Conservation (phyloP, 2,888 invertebrate species). For the Glyphotaelius pellucidus region DNA sequence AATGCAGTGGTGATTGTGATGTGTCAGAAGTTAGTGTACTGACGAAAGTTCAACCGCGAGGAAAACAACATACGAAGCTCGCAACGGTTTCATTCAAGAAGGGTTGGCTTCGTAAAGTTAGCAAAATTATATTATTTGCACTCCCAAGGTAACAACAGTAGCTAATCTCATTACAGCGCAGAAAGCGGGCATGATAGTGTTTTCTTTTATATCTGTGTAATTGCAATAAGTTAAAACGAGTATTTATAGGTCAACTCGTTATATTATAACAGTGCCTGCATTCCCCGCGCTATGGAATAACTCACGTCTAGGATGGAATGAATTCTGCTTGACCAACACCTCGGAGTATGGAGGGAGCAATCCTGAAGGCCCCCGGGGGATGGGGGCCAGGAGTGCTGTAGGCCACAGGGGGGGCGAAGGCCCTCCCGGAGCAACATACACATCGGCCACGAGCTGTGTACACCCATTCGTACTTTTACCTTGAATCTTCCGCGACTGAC, state of each 20-base stretch:
- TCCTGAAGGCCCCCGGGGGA: conserved; percentile 26
- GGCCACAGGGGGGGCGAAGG: conserved; percentile 27
- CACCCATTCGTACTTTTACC: not conserved
- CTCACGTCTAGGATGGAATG: conserved; percentile 22
- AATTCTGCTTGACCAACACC: not conserved
- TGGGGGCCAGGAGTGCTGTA: conserved; percentile 38
- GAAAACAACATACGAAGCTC: not conserved
- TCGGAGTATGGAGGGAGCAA: conserved; percentile 39
- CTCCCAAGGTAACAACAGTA: not conserved
- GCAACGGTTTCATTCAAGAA: not conserved
- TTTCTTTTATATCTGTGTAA: conserved; percentile 5
- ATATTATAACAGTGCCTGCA: not conserved
- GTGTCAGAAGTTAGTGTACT: conserved; percentile 7
- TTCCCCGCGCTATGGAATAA: conserved; percentile 11
- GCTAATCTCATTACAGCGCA: not conserved
- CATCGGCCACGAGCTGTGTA: not conserved
- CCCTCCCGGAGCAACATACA: conserved; percentile 12
- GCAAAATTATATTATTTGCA: not conserved
- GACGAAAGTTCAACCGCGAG: not conserved
- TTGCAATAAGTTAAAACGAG: not conserved
- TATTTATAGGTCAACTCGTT: conserved; percentile 26
- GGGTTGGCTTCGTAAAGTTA: not conserved
- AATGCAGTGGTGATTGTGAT: conserved; percentile 30
- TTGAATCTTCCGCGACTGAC: not conserved
- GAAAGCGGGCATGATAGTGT: not conserved